Evolutionary conservation across 2,113 vertebrate genomes (phyloP).

Genomic region (Limnothrissa miodon): DNA sequence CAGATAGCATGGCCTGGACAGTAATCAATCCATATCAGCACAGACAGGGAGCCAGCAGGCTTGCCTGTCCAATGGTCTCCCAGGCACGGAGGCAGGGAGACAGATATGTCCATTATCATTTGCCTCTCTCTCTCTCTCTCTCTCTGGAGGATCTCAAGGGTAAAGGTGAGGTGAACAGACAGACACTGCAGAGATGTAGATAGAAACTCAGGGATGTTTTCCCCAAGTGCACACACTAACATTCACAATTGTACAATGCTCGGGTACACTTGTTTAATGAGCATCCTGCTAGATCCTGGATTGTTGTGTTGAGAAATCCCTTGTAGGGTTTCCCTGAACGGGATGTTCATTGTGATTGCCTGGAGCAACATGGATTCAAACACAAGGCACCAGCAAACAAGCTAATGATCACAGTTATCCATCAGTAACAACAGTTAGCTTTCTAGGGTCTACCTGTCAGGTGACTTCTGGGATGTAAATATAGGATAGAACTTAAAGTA

Average conservation of each 20-base stretch:
- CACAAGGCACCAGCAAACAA: not conserved
- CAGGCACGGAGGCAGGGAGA: not conserved
- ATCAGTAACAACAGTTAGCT: not conserved
- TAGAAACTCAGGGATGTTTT: not conserved
- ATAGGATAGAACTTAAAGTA: not conserved
- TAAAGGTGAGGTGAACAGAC: not conserved
- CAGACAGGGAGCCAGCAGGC: not conserved
- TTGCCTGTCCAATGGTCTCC: not conserved
- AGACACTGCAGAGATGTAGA: not conserved
- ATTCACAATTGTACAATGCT: not conserved
- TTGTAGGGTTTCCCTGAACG: not conserved
- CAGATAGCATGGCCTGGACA: constrained; percentile 12
- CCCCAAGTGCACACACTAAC: not conserved
- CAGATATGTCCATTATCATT: constrained; percentile 12
- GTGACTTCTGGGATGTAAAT: not conserved
- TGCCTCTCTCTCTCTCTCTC: not conserved
- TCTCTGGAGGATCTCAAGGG: not conserved
- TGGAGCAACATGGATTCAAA: not conserved
- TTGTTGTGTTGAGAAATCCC: not conserved
- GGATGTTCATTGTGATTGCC: not conserved
- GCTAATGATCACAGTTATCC: not conserved
- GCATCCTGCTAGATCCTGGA: not conserved
- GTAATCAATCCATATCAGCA: constrained; percentile 14
- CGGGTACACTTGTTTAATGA: not conserved
- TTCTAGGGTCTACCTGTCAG: not conserved